Evolutionary conservation across 1,140 invertebrate species (phyloP), one percentile per base, ranked within the genome.

Genomic region (Caenorhabditis tropicalis): DNA sequence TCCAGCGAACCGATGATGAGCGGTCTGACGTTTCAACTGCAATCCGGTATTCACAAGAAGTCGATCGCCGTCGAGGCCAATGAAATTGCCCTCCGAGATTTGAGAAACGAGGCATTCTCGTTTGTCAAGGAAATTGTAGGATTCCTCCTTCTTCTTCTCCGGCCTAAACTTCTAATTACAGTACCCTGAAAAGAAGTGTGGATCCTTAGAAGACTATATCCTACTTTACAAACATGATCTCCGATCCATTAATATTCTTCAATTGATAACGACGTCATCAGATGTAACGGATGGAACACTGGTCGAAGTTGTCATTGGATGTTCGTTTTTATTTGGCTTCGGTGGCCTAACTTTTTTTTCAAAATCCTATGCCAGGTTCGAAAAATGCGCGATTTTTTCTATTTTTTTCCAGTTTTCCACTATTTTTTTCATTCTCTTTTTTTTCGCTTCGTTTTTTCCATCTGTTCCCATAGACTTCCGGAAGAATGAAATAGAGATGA

Each of bases 141-240:
- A 39, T 84, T 29, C 27, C 29, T n/a, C n/a, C 16, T 49, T 24
- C n/a, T 83, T 39, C 58, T 80, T n/a, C n/a, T n/a, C n/a, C n/a
- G n/a, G n/a, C n/a, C n/a, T n/a, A n/a, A n/a, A n/a, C n/a, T n/a
- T n/a, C n/a, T 60, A 19, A 9, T 84, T 84, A 15, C 83, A 84
- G 83, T 84, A 84, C 43, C 83, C 65, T 12, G 79, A 49, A 80
- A 51, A 84, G n/a, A 31, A 21, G 21, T 58, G 83, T 80, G 70
- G 24, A 43, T 74, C 60, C 49, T 74, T 91, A 16, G 21, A 53
- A 16, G 90, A 90, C 60, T 87, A 90, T 58, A 86, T 90, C 48
- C 83, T 90, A 6, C 84, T 90, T n/a, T 90, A 90, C 82, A 85
- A 88, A 27, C 90, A 90, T 82, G 90, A 90, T 86, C 86, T 89